Base-by-base conservation (phyloP, 30 jellyfish, hydroid and myxozoan species). In the Morbakka virulenta region DNA sequence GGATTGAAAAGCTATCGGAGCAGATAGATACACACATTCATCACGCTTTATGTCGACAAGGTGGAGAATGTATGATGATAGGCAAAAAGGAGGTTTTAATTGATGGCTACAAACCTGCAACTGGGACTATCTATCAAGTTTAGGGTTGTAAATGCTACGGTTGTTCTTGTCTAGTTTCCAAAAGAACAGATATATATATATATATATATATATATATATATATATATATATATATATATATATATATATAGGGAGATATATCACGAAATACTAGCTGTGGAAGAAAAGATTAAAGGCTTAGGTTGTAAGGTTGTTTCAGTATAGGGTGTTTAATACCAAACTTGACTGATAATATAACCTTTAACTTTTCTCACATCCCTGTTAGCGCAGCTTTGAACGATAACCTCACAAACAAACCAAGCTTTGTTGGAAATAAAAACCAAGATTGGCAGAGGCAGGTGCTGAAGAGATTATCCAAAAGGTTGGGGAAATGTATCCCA, bases 121-220 rank as follows among this genome's bases (percentile, higher is more conserved):
- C 62, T 20, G 24, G 36, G 0, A 70, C 82, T 0, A 77, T 70
- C 35, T 70, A 30, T 0, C 82, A 70, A 36, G 32, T 31, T 36
- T 22, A 70, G 20, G 82, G 82, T 13, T 72, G 83, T 28, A 47
- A 72, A 21, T 72, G 78, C 79, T 78, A 72, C 32, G 83, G 83
- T 1, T 36, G 82, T 36, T 27, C 82, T 31, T 70, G 82, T 1
- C 36, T 31, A 0, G 0, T 0, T 0, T 0, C 0, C 0, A 31
- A 26, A 14, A 24, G 0, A 22, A n/a, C n/a, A n/a, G n/a, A n/a
- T n/a, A 17, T 6, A 41, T 9, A 17, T 6, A 70, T 6, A n/a
- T n/a, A n/a, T n/a, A n/a, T n/a, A n/a, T n/a, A n/a, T n/a, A n/a
- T n/a, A n/a, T n/a, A n/a, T n/a, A n/a, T n/a, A n/a, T n/a, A n/a